Base-by-base conservation (phyloP, 2,797 vertebrate species). In the Ptychadena robeensis region DNA sequence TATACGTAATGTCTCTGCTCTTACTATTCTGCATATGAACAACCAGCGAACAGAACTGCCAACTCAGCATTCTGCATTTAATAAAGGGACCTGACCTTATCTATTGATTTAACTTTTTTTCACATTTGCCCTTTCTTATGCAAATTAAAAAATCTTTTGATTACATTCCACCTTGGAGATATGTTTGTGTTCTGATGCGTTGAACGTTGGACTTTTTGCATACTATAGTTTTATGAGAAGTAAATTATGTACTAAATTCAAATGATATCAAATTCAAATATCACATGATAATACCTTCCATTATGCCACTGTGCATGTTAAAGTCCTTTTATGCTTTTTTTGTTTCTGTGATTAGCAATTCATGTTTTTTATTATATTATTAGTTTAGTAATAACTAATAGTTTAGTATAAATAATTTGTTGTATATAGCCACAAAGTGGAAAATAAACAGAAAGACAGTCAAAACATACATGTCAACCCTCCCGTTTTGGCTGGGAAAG, bases 1-100 rank as follows among this genome's bases (percentile, higher is more conserved):
- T 59, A 35, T 78, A 28, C 28, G 12, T 65, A 63, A n/a, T 53
- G 63, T 65, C 64, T 48, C 35, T 72, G 8, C 31, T 57, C 11
- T 59, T 30, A 10, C 27, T 12, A 34, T 32, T 71, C 32, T 63
- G 35, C 28, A 38, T 35, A 30, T 74, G 10, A 67, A 11, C 8
- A 31, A 28, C 32, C 64, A 18, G 65, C 10, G 18, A 35, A 59
- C 22, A 76, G 35, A 48, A 71, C 28, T n/a, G 73, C 53, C 25
- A 11, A 48, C 25, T 63, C 57, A 48, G 57, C n/a, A 22, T 65
- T 31, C 40, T 28, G 44, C 31, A 8, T 40, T 12, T 32, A 66
- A 30, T 74, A 72, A 44, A 72, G 30, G 8, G 32, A 67, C 32
- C 31, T 81, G 69, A 81, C 70, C 70, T 35, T 66, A 68, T 76